Percentiles rank a stretch among this genome's conserved stretches.
phyloP scores from a whole-genome alignment of 2,113 vertebrate genomes.

The Montifringilla adamsi region DNA sequence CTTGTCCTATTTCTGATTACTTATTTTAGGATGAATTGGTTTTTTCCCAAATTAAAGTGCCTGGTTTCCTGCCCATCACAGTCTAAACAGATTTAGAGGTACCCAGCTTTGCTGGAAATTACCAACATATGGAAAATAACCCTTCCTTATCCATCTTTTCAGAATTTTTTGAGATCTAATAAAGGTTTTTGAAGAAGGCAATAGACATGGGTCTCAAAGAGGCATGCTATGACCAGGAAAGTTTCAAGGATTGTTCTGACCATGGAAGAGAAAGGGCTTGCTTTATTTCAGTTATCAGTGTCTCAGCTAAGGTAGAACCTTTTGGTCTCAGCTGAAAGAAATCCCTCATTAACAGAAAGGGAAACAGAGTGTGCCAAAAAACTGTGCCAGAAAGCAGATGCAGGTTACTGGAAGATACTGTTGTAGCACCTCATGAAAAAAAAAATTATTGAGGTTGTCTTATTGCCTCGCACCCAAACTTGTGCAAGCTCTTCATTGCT shows the following conservation, averaged over 20 bases:
- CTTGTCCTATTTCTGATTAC: not conserved
- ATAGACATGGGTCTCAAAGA: not conserved
- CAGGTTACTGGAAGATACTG: slow-evolving; percentile 32
- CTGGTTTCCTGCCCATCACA: fast-evolving
- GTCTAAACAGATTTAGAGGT: not conserved
- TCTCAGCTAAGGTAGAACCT: not conserved
- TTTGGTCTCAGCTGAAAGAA: not conserved
- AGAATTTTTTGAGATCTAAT: not conserved
- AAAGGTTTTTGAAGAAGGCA: not conserved
- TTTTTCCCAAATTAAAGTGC: not conserved
- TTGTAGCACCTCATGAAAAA: not conserved
- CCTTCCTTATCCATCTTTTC: not conserved
- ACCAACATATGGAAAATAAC: not conserved
- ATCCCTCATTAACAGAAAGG: not conserved
- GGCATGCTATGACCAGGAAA: not conserved
- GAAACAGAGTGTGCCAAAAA: not conserved
- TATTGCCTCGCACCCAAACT: not conserved
- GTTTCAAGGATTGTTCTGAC: not conserved
- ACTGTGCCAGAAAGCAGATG: not conserved
- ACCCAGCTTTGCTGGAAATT: not conserved
- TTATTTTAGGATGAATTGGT: not conserved
- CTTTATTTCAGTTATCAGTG: not conserved
- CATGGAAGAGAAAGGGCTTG: not conserved
- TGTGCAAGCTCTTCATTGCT: not conserved
- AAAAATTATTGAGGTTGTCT: not conserved